These are phyloP conservation scores for Mizuhopecten yessoensis DNA, from an alignment of 1,140 invertebrate genomes.

Conservation along the genomic window DNA sequence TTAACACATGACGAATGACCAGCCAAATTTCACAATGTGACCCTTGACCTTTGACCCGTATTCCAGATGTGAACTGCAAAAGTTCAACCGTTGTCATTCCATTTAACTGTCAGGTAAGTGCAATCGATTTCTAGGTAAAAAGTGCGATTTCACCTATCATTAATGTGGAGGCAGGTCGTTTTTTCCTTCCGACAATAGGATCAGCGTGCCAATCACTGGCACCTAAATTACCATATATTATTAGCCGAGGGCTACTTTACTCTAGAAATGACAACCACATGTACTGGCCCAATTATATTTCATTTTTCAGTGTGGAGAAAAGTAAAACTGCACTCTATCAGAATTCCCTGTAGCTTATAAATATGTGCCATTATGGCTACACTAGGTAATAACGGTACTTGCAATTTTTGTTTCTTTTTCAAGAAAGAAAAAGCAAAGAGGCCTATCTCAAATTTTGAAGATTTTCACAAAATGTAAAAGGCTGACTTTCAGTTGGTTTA, in stretches of 20 bases:
- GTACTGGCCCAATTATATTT: background rate
- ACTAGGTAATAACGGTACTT: too few species aligned
- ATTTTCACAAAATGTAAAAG: too few species aligned
- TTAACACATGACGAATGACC: conserved; percentile 16
- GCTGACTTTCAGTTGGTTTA: too few species aligned
- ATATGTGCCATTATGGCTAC: too few species aligned
- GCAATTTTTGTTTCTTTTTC: too few species aligned
- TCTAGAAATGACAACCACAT: background rate
- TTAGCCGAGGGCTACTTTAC: background rate
- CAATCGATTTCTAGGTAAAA: background rate
- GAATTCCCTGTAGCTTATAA: too few species aligned
- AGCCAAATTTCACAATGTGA: conserved; percentile 33
- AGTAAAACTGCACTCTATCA: too few species aligned
- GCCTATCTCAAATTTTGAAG: too few species aligned
- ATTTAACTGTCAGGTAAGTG: background rate
- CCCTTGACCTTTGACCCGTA: background rate
- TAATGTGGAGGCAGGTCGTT: background rate
- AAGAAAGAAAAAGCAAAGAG: too few species aligned
- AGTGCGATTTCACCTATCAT: background rate
- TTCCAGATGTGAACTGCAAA: conserved; percentile 27
- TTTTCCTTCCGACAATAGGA: background rate
- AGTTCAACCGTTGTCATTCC: background rate
- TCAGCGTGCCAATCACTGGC: background rate
- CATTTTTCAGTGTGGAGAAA: too few species aligned
- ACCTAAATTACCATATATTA: background rate